phyloP scores from a whole-genome alignment of 2,113 vertebrate species.

The Pithys albifrons region DNA sequence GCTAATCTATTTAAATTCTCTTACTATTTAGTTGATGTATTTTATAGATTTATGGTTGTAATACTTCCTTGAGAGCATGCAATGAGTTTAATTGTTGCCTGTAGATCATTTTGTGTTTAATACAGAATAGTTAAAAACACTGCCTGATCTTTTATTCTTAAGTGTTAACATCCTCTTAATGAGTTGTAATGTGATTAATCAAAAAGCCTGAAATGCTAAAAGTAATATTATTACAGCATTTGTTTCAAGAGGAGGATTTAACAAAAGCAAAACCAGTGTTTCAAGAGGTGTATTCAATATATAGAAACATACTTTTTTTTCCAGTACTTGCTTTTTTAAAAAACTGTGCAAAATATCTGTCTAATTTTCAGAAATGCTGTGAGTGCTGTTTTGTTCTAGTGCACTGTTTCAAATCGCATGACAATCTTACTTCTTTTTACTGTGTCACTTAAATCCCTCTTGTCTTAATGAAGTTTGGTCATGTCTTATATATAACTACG shows the following conservation, averaged over 20 bases:
- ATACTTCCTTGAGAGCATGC: not conserved
- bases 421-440: not conserved
- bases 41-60: not conserved
- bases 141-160: not conserved
- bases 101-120: conserved; percentile 58
- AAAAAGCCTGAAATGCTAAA: not conserved
- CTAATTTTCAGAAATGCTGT: not conserved
- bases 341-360: not conserved
- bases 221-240: not conserved
- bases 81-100: conserved; percentile 26
- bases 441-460: not conserved
- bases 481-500: not conserved
- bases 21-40: not conserved
- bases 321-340: not conserved
- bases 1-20: not conserved
- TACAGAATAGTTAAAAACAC: not conserved
- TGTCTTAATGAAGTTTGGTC: not conserved
- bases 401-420: not conserved
- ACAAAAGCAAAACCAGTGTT: not conserved
- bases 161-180: not conserved
- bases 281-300: not conserved
- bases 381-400: not conserved
- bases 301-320: not conserved
- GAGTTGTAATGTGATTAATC: not conserved
- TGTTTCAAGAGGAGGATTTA: not conserved